Evolutionary conservation across 2,113 vertebrate species (phyloP).

Genomic region (Onychostoma macrolepis): DNA sequence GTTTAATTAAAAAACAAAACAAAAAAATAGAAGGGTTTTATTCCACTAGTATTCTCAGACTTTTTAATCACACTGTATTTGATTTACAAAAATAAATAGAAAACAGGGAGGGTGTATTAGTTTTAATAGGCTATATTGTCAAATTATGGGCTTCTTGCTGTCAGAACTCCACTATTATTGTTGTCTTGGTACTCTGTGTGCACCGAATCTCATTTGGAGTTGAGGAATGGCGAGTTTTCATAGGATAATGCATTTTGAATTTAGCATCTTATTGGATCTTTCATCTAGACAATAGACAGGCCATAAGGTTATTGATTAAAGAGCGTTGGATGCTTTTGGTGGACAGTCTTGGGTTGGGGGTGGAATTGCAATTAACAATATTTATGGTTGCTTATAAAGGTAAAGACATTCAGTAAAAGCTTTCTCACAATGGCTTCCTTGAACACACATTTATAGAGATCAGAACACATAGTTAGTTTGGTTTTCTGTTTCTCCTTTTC

Average conservation of each 20-base stretch:
- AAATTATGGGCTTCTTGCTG: background rate
- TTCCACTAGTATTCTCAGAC: background rate
- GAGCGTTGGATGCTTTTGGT: slow-evolving; percentile 25
- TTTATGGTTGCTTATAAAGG: slow-evolving; percentile 49
- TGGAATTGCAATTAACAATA: slow-evolving; percentile 32
- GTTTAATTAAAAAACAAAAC: no score
- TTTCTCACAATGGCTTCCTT: slow-evolving; percentile 18
- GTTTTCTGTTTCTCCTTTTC: background rate
- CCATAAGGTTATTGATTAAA: slow-evolving; percentile 51
- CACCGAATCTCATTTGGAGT: background rate
- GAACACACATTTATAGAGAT: slow-evolving; percentile 37
- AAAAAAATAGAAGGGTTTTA: no score
- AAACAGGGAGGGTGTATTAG: background rate
- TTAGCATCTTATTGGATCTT: slow-evolving; percentile 24
- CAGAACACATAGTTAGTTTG: slow-evolving; percentile 21
- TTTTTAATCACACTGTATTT: background rate
- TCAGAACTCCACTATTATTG: background rate
- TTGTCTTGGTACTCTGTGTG: background rate
- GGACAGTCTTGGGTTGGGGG: slow-evolving; percentile 4
- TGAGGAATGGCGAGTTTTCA: background rate
- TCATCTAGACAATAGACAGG: slow-evolving; percentile 10
- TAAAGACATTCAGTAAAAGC: slow-evolving; percentile 15
- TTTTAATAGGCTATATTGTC: background rate
- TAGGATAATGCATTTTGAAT: slow-evolving; percentile 15
- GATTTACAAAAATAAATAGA: background rate